Evolutionary conservation across 2,888 invertebrate species (phyloP).

Genomic region (Eupsilia transversa): DNA sequence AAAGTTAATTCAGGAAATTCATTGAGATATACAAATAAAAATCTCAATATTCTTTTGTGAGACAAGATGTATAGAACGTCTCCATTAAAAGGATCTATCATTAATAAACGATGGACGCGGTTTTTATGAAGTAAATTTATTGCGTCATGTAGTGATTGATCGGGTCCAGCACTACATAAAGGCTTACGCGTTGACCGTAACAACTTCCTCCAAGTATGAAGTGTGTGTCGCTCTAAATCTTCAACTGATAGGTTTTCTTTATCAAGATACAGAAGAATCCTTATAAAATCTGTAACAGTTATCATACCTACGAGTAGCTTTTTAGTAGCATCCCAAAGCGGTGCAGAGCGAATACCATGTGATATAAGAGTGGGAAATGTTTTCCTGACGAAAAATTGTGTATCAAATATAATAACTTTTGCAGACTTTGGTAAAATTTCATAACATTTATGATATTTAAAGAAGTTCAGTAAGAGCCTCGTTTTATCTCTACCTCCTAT

Average conservation of each 20-base stretch:
- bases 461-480: conserved; percentile 86
- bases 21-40: conserved; percentile 87
- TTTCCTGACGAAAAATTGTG: conserved; percentile 87
- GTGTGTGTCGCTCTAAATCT: conserved; percentile 86
- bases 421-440: conserved; percentile 89
- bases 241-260: conserved; percentile 85
- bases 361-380: conserved; percentile 88
- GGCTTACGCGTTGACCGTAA: conserved; percentile 84
- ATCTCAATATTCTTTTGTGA: conserved; percentile 87
- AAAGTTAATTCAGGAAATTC: conserved; percentile 89
- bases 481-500: conserved; percentile 88
- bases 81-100: conserved; percentile 84
- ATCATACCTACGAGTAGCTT: conserved; percentile 88
- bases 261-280: conserved; percentile 85
- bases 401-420: conserved; percentile 89
- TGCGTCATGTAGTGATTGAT: conserved; percentile 87
- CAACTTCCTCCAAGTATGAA: conserved; percentile 87
- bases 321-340: conserved; percentile 87
- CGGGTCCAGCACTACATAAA: conserved; percentile 84
- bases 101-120: conserved; percentile 86
- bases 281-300: conserved; percentile 88
- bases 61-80: conserved; percentile 88
- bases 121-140: conserved; percentile 86
- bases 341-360: conserved; percentile 88
- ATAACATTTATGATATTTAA: conserved; percentile 89